Evolutionary conservation across 2,113 vertebrate genomes (phyloP).

Genomic region (Cromileptes altivelis): DNA sequence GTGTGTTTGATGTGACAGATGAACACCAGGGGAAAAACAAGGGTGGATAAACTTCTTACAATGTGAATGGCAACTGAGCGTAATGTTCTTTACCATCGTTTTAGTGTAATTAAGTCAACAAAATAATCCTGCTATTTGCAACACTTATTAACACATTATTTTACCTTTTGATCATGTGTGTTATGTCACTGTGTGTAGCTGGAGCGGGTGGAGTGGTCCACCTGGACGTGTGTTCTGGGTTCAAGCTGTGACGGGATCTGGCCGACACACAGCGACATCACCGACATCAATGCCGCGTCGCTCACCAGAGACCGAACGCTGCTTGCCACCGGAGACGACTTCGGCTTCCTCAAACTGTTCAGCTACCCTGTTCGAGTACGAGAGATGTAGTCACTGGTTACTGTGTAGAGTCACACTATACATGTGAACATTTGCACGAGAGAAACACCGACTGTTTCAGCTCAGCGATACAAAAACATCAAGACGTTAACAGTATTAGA

Average conservation of each 20-base stretch:
- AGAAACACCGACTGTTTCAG: no score
- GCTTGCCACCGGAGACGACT: constrained; percentile 95
- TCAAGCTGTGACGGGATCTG: constrained; percentile 95
- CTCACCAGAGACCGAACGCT: constrained; percentile 91
- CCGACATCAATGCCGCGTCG: constrained; percentile 91
- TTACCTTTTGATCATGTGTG: not conserved
- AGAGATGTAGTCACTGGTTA: not conserved
- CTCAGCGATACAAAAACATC: no score
- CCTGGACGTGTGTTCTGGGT: constrained; percentile 94
- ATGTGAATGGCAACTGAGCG: no score
- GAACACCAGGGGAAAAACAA: no score
- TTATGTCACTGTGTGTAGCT: constrained; percentile 80
- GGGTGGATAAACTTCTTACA: no score
- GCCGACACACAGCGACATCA: constrained; percentile 89
- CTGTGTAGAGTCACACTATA: no score
- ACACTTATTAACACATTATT: not conserved
- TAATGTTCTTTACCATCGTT: no score
- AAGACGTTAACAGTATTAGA: no score
- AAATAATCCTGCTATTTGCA: no score
- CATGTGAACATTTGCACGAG: no score
- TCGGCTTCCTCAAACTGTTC: constrained; percentile 97
- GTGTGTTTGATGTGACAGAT: not conserved
- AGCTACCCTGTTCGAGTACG: constrained; percentile 93
- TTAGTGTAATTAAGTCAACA: no score
- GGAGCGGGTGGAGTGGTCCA: constrained; percentile 94